phyloP scores from a whole-genome alignment of 2,113 vertebrate species.

The Pterocles burchelli region DNA sequence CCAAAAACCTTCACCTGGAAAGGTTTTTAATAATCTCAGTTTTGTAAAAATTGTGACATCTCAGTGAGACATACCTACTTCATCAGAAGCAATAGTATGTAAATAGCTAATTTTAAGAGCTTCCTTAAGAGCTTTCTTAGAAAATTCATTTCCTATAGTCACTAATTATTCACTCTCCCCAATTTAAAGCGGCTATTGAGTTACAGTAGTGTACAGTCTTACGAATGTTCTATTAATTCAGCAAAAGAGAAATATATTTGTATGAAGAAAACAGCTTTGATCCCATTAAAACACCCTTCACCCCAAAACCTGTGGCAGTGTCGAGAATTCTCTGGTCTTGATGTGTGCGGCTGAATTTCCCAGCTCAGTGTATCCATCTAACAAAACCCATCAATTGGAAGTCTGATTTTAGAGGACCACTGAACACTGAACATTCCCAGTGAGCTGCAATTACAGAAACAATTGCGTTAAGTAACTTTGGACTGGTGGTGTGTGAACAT shows the following conservation, averaged over 20 bases:
- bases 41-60: background rate
- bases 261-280: background rate
- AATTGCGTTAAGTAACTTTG: slow-evolving; percentile 67
- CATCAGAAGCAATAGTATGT: background rate
- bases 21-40: background rate
- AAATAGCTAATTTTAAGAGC: background rate
- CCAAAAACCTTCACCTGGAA: background rate
- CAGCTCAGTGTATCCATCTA: background rate
- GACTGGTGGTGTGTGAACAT: slow-evolving; percentile 43
- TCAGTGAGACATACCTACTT: background rate
- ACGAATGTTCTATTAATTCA: background rate
- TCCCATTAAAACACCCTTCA: background rate
- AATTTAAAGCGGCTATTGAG: background rate
- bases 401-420: slow-evolving; percentile 53
- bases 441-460: slow-evolving; percentile 58
- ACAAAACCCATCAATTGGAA: slow-evolving; percentile 50
- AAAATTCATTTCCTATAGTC: background rate
- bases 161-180: background rate
- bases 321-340: background rate
- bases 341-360: background rate
- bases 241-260: background rate
- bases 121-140: background rate
- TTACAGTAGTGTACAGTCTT: background rate
- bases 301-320: background rate
- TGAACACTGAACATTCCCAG: slow-evolving; percentile 48